Evolutionary conservation across 2,888 invertebrate genomes (phyloP), one percentile per base, ranked within the genome.

Genomic region (Phyllotreta striolata): DNA sequence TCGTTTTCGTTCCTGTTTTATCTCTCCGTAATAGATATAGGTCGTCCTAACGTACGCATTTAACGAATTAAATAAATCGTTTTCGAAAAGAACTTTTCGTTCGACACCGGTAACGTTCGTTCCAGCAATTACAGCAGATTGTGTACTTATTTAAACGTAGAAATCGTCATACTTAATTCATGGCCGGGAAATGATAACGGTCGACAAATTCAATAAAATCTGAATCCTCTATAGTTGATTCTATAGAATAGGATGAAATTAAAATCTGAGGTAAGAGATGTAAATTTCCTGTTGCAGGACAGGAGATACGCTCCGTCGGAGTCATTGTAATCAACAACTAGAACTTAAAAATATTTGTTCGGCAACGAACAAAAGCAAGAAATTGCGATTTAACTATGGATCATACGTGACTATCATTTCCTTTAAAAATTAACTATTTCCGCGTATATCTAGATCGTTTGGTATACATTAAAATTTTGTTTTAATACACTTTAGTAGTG

Each of bases 231-330:
- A 46, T 24, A 41, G 9, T 35, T 37, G 7, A 52, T 52, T 38
- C 38, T 38, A 63, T 59, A 59, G 61, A 56, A 65, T 63, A 52
- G 67, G 65, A 65, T 63, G 61, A 54, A 63, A 67, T 67, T 68
- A 65, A 66, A 72, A 73, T 72, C 75, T 74, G 75, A 77, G 75
- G 74, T 76, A 77, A 77, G 77, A 79, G 79, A 78, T 78, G 76
- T 72, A 76, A 78, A 78, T 78, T 77, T 78, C 77, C 78, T 77
- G 78, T 79, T 72, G 67, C 70, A 67, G 73, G 63, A 77, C 77
- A 77, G 80, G 80, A 80, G 74, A 73, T 72, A 80, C 80, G 80
- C 72, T 78, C 80, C 73, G 79, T 70, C 79, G 78, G 77, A 75
- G 74, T 76, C 78, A 77, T 78, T 78, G 78, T 78, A 72, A 72